A percentile compares a stretch with the other conserved stretches of the same genome.
Evolutionary conservation across 2,888 invertebrate species (phyloP).

Genomic region (Globia sparganii): DNA sequence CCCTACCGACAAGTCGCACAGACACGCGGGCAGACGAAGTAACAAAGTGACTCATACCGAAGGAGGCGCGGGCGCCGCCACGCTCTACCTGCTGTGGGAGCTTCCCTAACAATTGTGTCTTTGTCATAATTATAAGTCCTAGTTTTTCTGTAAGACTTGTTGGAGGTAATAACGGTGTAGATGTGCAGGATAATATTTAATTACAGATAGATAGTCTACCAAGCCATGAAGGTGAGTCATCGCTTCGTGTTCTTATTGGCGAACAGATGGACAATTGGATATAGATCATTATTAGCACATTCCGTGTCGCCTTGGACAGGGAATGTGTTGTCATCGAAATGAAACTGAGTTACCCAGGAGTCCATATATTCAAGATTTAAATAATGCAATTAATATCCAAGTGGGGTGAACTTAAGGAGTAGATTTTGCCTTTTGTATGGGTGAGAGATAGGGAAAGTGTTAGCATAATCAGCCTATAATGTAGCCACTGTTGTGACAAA

Average conservation of each 20-base stretch:
- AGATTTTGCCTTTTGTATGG: not conserved
- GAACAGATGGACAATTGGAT: not conserved
- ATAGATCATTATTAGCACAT: not conserved
- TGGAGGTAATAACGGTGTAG: slow-evolving; percentile 19
- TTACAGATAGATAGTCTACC: not conserved
- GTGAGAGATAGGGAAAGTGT: not conserved
- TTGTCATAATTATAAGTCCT: slow-evolving; percentile 36
- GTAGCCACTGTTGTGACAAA: too few relatives aligned
- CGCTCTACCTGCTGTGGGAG: slow-evolving; percentile 67
- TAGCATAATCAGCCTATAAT: not conserved
- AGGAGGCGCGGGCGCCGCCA: slow-evolving; percentile 53
- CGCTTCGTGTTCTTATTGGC: not conserved
- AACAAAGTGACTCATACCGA: slow-evolving; percentile 55
- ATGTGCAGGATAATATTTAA: not conserved
- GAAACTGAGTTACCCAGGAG: not conserved
- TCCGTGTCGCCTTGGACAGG: not conserved
- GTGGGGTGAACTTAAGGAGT: not conserved
- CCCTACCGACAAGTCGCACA: slow-evolving; percentile 39
- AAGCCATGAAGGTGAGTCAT: not conserved
- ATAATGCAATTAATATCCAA: not conserved
- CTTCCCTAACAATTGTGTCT: slow-evolving; percentile 28
- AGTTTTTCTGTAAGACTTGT: slow-evolving; percentile 16
- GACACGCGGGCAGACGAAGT: slow-evolving; percentile 54
- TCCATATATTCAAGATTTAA: too few relatives aligned
- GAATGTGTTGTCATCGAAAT: too few relatives aligned